Conservation (phyloP, 2,113 vertebrate genomes). For the Peucedramus taeniatus region DNA sequence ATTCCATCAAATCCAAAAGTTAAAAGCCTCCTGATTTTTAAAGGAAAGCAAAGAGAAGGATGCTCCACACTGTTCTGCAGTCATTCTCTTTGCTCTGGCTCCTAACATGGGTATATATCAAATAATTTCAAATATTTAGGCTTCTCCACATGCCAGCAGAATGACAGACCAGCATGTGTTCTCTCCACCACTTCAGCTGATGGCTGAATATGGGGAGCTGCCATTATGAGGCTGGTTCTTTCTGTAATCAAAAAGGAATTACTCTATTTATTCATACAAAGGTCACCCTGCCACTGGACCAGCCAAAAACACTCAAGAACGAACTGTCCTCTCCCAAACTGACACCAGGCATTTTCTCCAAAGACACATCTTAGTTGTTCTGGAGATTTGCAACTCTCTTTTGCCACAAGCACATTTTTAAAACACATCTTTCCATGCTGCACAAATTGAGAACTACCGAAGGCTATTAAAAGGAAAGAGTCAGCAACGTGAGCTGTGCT, state of each 20-base stretch:
- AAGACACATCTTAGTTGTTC: background rate
- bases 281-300: background rate
- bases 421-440: background rate
- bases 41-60: conserved; percentile 13
- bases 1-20: conserved; percentile 36
- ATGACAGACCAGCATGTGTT: background rate
- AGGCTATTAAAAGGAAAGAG: background rate
- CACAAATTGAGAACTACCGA: background rate
- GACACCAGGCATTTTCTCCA: background rate
- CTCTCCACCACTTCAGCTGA: background rate
- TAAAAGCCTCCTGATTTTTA: conserved; percentile 7
- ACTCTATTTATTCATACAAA: conserved; percentile 26
- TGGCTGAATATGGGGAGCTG: background rate
- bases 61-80: accelerated
- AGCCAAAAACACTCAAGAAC: background rate
- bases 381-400: background rate
- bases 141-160: background rate
- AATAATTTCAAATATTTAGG: background rate
- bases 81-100: background rate
- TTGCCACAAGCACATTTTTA: background rate
- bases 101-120: background rate
- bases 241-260: conserved; percentile 36
- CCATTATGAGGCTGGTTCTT: background rate
- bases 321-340: background rate
- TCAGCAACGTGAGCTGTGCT: accelerated